phyloP scores from a whole-genome alignment of 2,113 vertebrate species.

The Oryzias javanicus region DNA sequence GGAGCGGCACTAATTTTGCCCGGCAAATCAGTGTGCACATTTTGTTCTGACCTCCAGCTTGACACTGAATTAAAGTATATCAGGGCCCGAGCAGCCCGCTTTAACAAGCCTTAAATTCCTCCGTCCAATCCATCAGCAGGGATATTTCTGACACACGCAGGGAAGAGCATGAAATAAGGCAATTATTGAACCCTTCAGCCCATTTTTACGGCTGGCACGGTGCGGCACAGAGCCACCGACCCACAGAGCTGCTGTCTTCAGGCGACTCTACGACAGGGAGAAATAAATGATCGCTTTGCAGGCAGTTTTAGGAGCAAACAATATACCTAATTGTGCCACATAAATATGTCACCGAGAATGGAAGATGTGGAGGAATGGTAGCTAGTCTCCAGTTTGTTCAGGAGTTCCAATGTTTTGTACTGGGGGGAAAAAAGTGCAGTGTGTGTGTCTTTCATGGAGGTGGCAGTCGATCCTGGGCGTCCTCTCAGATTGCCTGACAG shows the following conservation, averaged over 20 bases:
- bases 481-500: slow-evolving; percentile 73
- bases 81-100: slow-evolving; percentile 71
- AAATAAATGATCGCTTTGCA: slow-evolving; percentile 25
- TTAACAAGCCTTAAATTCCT: slow-evolving; percentile 79
- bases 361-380: no score
- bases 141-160: slow-evolving; percentile 77
- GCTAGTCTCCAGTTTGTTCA: slow-evolving; percentile 5
- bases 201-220: slow-evolving; percentile 67
- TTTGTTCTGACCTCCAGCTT: slow-evolving; percentile 70
- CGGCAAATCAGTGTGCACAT: slow-evolving; percentile 72
- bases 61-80: slow-evolving; percentile 80
- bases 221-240: slow-evolving; percentile 25
- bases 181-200: slow-evolving; percentile 82
- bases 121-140: slow-evolving; percentile 76
- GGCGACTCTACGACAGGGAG: slow-evolving; percentile 53
- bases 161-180: slow-evolving; percentile 84
- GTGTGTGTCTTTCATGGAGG: slow-evolving; percentile 42
- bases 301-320: slow-evolving; percentile 21
- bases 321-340: slow-evolving; percentile 3
- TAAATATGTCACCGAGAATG: neutral
- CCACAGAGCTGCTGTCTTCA: slow-evolving; percentile 18
- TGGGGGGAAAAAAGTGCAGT: slow-evolving; percentile 3
- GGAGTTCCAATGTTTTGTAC: slow-evolving; percentile 28
- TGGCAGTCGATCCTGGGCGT: slow-evolving; percentile 71
- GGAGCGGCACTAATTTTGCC: slow-evolving; percentile 75